Evolutionary conservation across 2,797 vertebrate genomes (phyloP), one percentile per base, ranked within the genome.

Genomic region (Meda fulgida): DNA sequence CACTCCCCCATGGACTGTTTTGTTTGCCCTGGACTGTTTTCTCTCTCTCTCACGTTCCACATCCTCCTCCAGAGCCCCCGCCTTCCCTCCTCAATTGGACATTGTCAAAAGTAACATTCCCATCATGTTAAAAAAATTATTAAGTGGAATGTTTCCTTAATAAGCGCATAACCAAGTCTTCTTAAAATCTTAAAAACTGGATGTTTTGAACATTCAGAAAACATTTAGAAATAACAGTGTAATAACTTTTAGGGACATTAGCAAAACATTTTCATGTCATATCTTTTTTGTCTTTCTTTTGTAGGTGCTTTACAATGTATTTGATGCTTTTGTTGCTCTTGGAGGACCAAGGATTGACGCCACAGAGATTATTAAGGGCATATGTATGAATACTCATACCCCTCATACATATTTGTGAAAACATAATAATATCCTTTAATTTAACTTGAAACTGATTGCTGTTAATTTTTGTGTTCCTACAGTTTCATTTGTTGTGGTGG

Each of bases 301-400:
- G 7, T 40, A 96, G 95, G 96, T 97, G 60, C 93, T 97, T 34
- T 97, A 97, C 91, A 96, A 96, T 80, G 92, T 96, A 23, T 96
- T 96, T 58, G 95, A 96, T 38, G 96, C 93, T 26, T 97, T 97
- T 91, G 77, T 84, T 63, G 0, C 29, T 38, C 67, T 84, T 9
- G 83, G 83, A 63, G 83, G 83, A 40, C 77, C 83, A 48, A 29
- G 1, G 40, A 79, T 84, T 51, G 69, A 80, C 0, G 29, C 40
- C 0, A 40, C 0, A 38, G 83, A 84, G 76, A 84, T 84, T 48
- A 1, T 72, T 7, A 84, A 84, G 23, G 83, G 83, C 76, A 84
- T 84, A 48, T 51, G 83, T 84, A 84, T 38, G 76, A 71, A 78
- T 16, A 34, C 6, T 76, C 5, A 65, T n/a, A 29, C 26, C n/a